Evolutionary conservation across 2,888 invertebrate genomes (phyloP).

Genomic region (Drosophila mayaguana): DNA sequence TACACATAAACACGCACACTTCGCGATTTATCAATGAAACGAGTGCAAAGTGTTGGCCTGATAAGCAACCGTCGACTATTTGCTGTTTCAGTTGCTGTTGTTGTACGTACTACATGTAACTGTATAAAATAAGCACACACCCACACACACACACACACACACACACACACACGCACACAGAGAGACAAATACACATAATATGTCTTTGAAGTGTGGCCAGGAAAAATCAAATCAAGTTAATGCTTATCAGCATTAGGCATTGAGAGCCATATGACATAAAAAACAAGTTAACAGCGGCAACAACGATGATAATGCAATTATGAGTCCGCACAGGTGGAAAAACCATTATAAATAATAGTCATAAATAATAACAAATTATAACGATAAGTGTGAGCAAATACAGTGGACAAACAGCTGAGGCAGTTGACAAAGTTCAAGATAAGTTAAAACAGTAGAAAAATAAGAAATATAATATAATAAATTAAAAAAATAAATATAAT

Average conservation of each 20-base stretch:
- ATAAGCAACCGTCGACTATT: conserved; percentile 47
- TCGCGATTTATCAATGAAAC: conserved; percentile 71
- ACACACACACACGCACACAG: background rate
- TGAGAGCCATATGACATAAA: conserved; percentile 40
- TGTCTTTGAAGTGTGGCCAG: conserved; percentile 15
- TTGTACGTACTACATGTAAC: conserved; percentile 13
- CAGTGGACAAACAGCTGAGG: conserved; percentile 1
- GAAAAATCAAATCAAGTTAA: conserved; percentile 57
- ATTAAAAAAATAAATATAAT: background rate
- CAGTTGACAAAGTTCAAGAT: conserved; percentile 2
- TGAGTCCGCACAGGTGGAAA: conserved; percentile 47
- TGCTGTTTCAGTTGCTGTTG: conserved; percentile 9
- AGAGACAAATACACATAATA: background rate
- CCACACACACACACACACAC: background rate
- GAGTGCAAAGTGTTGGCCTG: conserved; percentile 52
- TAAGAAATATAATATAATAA: no score
- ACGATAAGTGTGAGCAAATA: conserved; percentile 4
- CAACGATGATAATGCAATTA: conserved; percentile 62
- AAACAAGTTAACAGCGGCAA: conserved; percentile 20
- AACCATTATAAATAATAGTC: conserved; percentile 47
- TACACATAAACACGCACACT: background rate
- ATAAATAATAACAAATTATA: conserved; percentile 10
- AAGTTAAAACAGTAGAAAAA: background rate
- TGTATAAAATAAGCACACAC: background rate
- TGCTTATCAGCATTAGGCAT: conserved; percentile 39